Base-by-base conservation (phyloP, 2,888 invertebrate genomes). In the Lithophane socia region DNA sequence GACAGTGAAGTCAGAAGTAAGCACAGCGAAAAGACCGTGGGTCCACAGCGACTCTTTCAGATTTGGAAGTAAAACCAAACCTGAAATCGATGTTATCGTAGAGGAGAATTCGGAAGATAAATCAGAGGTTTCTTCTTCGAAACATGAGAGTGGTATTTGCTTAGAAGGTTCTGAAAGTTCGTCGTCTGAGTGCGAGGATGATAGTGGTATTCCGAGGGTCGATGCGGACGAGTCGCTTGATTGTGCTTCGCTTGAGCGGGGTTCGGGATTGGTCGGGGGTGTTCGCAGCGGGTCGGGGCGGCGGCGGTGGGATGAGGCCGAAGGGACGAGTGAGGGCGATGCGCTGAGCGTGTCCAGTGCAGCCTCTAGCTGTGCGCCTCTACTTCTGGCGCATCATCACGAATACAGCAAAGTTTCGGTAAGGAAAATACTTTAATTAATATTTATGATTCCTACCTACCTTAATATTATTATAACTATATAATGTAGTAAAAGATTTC, bases 201-300 rank as follows among this genome's bases (percentile, higher is more conserved):
- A 95, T 79, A 94, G 95, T 88, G 94, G 95, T 94, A 92, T 95
- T 94, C 95, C 95, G 94, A 93, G 94, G 92, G 91, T 87, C 79
- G 91, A 89, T 88, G 89, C 87, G 88, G 93, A 93, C 90, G 91
- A 93, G 92, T 93, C 93, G 95, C 94, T 94, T 95, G 93, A 88
- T 90, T 88, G 91, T 90, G 96, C 96, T 96, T 96, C 95, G 96
- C 96, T 96, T 96, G 96, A 96, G 96, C 95, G 95, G 92, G 95
- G 89, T 90, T 89, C 93, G 93, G 94, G 86, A 82, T 78, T 92
- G 92, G 93, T 90, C 92, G 94, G 94, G 95, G 95, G 90, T 96
- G 96, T 96, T 96, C 94, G 95, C 96, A 96, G 96, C 94, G 96
- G 96, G 96, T 96, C 95, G 92, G 96, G 94, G 92, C 94, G 96